These are phyloP conservation scores for Diadophis punctatus DNA, from an alignment of 2,113 vertebrate genomes.

Conservation along the genomic window DNA sequence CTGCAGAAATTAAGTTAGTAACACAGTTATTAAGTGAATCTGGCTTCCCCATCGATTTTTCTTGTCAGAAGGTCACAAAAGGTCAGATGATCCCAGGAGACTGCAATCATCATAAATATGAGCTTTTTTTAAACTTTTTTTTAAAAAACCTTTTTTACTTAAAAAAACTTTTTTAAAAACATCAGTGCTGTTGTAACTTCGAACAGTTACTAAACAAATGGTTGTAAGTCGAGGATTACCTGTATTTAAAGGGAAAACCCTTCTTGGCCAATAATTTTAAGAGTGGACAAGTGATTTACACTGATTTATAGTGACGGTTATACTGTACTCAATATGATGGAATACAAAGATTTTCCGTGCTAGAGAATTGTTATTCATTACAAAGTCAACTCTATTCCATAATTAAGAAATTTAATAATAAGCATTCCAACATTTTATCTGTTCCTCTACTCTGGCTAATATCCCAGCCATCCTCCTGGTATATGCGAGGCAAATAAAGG, in stretches of 20 bases:
- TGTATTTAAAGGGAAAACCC: neutral
- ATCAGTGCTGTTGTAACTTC: neutral
- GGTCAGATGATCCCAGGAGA: neutral
- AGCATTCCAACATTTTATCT: neutral
- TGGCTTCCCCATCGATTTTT: neutral
- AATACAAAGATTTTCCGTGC: neutral
- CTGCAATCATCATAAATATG: neutral
- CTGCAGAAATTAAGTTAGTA: neutral
- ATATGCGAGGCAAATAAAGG: neutral
- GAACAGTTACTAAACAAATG: neutral
- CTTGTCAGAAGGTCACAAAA: neutral
- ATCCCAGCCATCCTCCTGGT: neutral
- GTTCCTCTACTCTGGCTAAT: neutral
- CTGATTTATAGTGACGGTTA: neutral
- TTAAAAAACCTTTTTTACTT: no score
- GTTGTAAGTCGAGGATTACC: no score
- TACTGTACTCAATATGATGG: neutral
- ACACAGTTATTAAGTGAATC: neutral
- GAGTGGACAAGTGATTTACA: neutral
- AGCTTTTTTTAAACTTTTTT: neutral
- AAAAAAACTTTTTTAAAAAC: no score
- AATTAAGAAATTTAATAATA: neutral
- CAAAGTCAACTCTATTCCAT: neutral
- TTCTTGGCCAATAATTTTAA: neutral
- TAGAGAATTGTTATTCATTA: neutral